Base-by-base conservation (phyloP, 1,140 invertebrate species). In the Spodoptera frugiperda region DNA sequence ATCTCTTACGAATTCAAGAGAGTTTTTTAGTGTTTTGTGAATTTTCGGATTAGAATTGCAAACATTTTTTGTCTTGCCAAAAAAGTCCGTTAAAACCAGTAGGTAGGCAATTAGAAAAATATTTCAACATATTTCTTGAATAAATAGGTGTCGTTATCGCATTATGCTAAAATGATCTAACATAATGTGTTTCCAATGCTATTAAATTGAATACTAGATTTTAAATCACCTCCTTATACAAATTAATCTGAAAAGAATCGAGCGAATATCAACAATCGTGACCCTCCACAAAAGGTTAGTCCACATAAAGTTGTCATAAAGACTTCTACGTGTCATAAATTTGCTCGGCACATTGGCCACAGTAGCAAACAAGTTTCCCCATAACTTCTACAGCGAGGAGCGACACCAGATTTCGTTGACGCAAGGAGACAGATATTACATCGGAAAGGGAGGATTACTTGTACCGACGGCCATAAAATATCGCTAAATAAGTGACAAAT, bases 331-430 rank as follows among this genome's bases (percentile, higher is more conserved):
- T 73, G 49, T 61, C 71, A 73, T 73, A 73, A 73, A 73, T 73
- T 73, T 73, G 55, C 55, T 73, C 71, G 71, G 71, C 71, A 73
- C 71, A 73, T 73, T 73, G 71, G 71, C 39, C 55, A 73, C 71
- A 73, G 85, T 89, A 87, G 85, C 71, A 89, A 90, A 91, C 86
- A 93, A 93, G 86, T 93, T 93, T 91, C 84, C 89, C 91, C 90
- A 92, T 93, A 88, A 93, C 89, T 91, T 88, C 85, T 85, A 81
- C 46, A 33, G 25, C 30, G 55, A 61, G 19, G 59, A 59, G 71
- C 54, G 44, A 48, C 44, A 73, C 46, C 71, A 73, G 71, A 59
- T 73, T 73, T 73, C 44, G 71, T 73, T 59, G 71, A 73, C 71
- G 55, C 54, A 33, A 46, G 19, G 54, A 61, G 39, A 73, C 55